These are phyloP conservation scores for Zaprionus tsacasi DNA, from an alignment of 1,140 invertebrate genomes.

Conservation along the genomic window DNA sequence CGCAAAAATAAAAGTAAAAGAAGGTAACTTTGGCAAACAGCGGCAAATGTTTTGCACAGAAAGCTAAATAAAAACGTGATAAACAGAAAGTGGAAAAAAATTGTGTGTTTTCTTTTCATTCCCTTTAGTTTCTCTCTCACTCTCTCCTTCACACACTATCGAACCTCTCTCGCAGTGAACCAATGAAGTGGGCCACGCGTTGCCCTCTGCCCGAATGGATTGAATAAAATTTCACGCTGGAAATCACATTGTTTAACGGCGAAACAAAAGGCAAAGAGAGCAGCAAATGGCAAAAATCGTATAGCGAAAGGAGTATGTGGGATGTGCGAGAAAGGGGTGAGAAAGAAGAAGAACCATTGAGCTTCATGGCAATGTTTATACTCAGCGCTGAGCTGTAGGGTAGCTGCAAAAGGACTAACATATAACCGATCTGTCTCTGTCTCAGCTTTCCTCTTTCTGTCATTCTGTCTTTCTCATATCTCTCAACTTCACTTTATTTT, in stretches of 20 bases:
- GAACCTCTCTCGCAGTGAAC: not conserved
- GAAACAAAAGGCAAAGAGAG: constrained; percentile 50
- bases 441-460: not conserved
- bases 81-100: constrained; percentile 11
- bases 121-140: not conserved
- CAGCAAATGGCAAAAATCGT: constrained; percentile 41
- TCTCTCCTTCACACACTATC: too few relatives aligned
- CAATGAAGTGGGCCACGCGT: constrained; percentile 20
- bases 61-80: constrained; percentile 24
- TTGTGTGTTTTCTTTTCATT: constrained; percentile 6
- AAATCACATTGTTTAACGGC: constrained; percentile 74
- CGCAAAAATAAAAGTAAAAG: not conserved
- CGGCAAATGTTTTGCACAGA: constrained; percentile 23
- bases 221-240: constrained; percentile 81
- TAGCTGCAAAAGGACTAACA: not conserved
- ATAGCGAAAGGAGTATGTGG: constrained; percentile 4
- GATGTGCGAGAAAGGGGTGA: not conserved
- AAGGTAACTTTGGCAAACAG: constrained; percentile 32
- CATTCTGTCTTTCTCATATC: not conserved
- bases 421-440: not conserved
- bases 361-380: not conserved
- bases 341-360: not conserved
- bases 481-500: too few relatives aligned
- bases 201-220: constrained; percentile 48
- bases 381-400: not conserved